Percentiles rank a stretch among this genome's conserved stretches.
Evolutionary conservation across 2,888 invertebrate species (phyloP).

Genomic region (Alcis repandata): DNA sequence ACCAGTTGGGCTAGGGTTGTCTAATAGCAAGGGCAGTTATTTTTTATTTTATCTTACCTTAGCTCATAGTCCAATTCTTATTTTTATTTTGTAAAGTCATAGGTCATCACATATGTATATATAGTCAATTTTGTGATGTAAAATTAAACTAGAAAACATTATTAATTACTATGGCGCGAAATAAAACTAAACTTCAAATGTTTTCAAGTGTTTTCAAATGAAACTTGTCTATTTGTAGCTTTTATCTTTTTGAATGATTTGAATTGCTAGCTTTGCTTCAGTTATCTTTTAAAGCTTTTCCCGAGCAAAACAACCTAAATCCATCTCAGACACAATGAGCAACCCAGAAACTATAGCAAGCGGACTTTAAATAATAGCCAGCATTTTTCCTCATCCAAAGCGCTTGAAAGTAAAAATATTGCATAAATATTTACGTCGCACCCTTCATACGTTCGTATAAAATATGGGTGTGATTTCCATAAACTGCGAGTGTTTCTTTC

Average conservation of each 20-base stretch:
- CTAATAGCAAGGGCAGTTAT: no score
- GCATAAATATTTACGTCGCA: constrained; percentile 44
- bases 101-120: no score
- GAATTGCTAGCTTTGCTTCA: background rate
- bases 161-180: no score
- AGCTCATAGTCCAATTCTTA: no score
- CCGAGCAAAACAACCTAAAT: constrained; percentile 10
- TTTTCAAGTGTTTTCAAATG: no score
- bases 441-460: constrained; percentile 34
- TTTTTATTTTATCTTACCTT: no score
- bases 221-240: background rate
- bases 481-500: constrained; percentile 42
- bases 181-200: no score
- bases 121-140: no score
- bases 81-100: no score
- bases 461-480: constrained; percentile 42
- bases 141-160: no score
- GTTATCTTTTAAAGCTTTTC: background rate
- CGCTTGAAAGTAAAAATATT: constrained; percentile 35
- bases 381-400: constrained; percentile 19
- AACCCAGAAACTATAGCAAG: constrained; percentile 27
- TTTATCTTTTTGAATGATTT: background rate
- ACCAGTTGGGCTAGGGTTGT: background rate
- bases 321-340: constrained; percentile 10
- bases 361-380: constrained; percentile 29